These are phyloP conservation scores for Planococcus citri DNA, from an alignment of 1,140 invertebrate genomes.

Conservation along the genomic window DNA sequence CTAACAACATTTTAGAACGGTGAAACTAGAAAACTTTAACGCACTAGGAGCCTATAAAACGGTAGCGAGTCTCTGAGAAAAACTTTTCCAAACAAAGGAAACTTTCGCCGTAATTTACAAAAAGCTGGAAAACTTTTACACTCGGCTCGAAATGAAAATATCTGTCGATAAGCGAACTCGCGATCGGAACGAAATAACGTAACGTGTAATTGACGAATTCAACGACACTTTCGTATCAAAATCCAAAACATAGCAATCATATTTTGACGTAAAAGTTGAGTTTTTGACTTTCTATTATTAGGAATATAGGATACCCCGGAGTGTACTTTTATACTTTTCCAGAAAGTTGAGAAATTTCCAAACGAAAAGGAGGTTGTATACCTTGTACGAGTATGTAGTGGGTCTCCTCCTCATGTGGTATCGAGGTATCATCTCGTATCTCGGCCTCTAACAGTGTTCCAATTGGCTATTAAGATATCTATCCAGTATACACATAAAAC, in stretches of 20 bases:
- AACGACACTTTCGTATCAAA: background rate
- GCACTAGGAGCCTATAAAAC: background rate
- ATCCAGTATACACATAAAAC: no score
- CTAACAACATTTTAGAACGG: background rate
- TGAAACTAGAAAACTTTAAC: background rate
- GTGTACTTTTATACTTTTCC: background rate
- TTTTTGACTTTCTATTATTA: background rate
- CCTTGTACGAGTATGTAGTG: no score
- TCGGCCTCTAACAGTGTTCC: no score
- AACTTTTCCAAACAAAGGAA: background rate
- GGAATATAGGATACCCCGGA: background rate
- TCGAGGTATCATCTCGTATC: no score
- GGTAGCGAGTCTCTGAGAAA: background rate
- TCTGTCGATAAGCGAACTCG: background rate
- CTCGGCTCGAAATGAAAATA: background rate
- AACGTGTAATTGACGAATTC: no score
- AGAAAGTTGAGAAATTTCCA: background rate
- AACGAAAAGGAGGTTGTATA: no score
- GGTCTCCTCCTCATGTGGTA: no score
- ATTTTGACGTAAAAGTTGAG: conserved; percentile 3
- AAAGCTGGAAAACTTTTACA: background rate
- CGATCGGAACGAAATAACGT: background rate
- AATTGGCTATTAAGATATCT: no score
- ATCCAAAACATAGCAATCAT: background rate
- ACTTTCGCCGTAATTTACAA: background rate